phyloP scores from a whole-genome alignment of 1,140 invertebrate species.

The Coenobita brevimanus region DNA sequence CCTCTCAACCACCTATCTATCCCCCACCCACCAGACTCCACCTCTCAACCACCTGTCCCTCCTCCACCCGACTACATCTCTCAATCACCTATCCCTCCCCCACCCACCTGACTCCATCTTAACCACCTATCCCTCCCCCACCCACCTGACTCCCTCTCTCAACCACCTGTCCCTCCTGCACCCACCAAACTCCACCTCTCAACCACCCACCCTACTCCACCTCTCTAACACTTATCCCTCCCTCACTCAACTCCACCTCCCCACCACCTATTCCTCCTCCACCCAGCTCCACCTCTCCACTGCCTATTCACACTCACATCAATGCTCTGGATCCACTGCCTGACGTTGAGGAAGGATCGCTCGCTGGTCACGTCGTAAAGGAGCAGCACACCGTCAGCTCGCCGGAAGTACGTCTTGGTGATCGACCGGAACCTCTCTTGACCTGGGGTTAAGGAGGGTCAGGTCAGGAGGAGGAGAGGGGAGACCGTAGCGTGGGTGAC shows the following conservation, averaged over 20 bases:
- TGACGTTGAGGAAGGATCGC: slow-evolving; percentile 78
- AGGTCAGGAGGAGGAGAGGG: background rate
- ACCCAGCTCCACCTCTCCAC: background rate
- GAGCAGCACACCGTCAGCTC: slow-evolving; percentile 81
- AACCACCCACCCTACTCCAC: background rate
- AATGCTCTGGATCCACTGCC: slow-evolving; percentile 80
- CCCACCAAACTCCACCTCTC: too few species aligned
- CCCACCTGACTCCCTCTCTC: too few species aligned
- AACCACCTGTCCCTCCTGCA: too few species aligned
- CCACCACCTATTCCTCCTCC: background rate
- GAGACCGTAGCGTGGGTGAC: background rate
- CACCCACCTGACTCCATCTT: too few species aligned
- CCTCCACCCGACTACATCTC: too few species aligned
- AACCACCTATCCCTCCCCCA: too few species aligned
- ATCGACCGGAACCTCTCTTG: slow-evolving; percentile 79
- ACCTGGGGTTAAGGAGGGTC: slow-evolving; percentile 71
- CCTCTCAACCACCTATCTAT: too few species aligned
- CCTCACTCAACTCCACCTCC: background rate
- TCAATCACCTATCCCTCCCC: too few species aligned
- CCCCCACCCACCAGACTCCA: too few species aligned
- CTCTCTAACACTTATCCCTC: background rate
- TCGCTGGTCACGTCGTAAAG: slow-evolving; percentile 82
- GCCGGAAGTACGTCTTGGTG: slow-evolving; percentile 82
- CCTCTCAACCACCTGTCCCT: too few species aligned
- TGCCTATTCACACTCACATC: slow-evolving; percentile 72